These are phyloP conservation scores for Semaprochilodus insignis DNA, from an alignment of 2,797 vertebrate genomes.

Conservation along the genomic window DNA sequence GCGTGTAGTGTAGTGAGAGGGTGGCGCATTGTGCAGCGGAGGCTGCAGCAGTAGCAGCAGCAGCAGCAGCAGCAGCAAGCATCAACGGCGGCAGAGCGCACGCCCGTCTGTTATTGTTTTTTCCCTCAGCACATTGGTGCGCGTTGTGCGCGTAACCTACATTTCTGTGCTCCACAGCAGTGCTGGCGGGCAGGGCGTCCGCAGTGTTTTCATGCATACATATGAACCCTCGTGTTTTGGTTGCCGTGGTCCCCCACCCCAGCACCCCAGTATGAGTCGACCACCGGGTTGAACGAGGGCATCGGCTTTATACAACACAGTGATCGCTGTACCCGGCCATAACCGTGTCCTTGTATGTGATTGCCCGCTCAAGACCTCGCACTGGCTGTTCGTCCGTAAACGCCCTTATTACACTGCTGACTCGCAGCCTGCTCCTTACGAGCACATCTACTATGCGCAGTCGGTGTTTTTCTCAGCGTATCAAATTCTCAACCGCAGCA, in stretches of 20 bases:
- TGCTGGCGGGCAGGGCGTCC: constrained; percentile 69
- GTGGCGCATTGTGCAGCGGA: constrained; percentile 70
- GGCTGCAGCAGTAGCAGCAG: constrained; percentile 61
- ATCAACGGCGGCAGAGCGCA: constrained; percentile 64
- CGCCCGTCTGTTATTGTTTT: constrained; percentile 77
- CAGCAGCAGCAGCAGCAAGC: constrained; percentile 66
- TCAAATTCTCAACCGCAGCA: too few relatives aligned
- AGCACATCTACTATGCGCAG: constrained; percentile 5
- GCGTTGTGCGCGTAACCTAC: constrained; percentile 80
- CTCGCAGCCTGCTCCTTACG: not conserved
- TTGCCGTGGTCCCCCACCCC: constrained; percentile 55
- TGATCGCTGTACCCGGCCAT: constrained; percentile 5
- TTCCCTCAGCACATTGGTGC: constrained; percentile 68
- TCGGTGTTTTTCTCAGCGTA: not conserved
- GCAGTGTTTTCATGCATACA: constrained; percentile 59
- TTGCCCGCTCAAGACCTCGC: not conserved
- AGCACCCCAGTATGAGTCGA: not conserved
- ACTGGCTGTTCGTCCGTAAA: constrained; percentile 19
- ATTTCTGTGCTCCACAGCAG: constrained; percentile 69
- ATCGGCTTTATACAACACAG: constrained; percentile 32
- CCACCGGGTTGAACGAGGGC: constrained; percentile 51
- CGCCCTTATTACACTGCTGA: constrained; percentile 35
- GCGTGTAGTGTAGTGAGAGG: constrained; percentile 9
- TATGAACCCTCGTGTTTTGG: constrained; percentile 73
- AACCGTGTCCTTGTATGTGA: constrained; percentile 26